phyloP scores from a whole-genome alignment of 2,888 invertebrate genomes.

The Lottia gigantea region DNA sequence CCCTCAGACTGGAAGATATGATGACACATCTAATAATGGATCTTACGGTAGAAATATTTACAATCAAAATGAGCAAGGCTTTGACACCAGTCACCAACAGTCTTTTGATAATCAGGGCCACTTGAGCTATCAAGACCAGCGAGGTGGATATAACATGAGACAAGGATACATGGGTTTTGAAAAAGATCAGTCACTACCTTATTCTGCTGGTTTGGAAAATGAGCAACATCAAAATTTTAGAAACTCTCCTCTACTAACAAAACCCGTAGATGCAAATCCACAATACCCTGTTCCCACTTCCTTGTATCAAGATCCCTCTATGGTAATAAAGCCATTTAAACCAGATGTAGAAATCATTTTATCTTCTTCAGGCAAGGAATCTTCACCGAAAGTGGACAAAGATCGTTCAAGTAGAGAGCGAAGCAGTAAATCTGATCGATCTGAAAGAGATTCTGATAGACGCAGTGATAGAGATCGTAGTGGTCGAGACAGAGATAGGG shows the following conservation, averaged over 20 bases:
- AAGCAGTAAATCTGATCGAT: conserved; percentile 15
- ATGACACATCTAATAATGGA: neutral
- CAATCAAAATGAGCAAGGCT: neutral
- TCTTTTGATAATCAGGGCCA: neutral
- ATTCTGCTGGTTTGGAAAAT: neutral
- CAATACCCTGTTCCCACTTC: neutral
- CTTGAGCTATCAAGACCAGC: conserved; percentile 4
- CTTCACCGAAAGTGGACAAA: conserved; percentile 7
- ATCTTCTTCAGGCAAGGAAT: neutral
- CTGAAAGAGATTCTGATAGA: conserved; percentile 28
- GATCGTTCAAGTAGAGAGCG: conserved; percentile 18
- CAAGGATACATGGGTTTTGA: neutral
- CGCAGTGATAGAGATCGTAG: conserved; percentile 29
- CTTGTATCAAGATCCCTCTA: conserved; percentile 1
- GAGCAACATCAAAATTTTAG: neutral
- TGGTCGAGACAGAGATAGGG: conserved; percentile 29
- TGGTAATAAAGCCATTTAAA: neutral
- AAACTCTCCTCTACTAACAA: conserved; percentile 4
- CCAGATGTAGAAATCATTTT: neutral
- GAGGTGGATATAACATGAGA: conserved; percentile 3
- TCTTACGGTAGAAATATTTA: neutral
- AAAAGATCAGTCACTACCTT: neutral
- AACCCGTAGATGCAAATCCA: neutral
- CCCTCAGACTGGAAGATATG: neutral
- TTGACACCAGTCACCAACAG: neutral